These are phyloP conservation scores for Anser cygnoides DNA, from an alignment of 2,113 vertebrate genomes.

Conservation along the genomic window DNA sequence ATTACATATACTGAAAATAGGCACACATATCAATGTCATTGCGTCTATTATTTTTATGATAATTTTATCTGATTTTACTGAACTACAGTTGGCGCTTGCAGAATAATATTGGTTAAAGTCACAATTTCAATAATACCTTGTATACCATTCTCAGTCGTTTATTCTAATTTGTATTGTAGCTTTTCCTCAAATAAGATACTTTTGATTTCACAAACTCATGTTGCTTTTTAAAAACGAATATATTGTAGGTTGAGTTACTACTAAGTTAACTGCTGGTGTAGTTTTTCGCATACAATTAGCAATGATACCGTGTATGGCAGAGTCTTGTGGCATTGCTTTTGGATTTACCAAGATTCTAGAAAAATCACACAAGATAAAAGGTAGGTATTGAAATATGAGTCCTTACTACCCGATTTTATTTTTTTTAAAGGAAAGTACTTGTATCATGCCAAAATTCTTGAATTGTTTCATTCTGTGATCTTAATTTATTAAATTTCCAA, in stretches of 20 bases:
- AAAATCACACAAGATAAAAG: neutral
- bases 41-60: neutral
- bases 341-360: neutral
- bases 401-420: neutral
- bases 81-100: neutral
- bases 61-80: neutral
- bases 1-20: neutral
- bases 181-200: neutral
- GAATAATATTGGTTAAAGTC: neutral
- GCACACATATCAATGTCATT: neutral
- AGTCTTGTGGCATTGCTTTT: neutral
- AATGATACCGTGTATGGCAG: neutral
- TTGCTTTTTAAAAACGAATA: neutral
- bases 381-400: neutral
- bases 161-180: neutral
- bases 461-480: neutral
- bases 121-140: neutral
- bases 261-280: neutral
- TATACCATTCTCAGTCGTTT: neutral
- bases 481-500: neutral
- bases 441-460: neutral
- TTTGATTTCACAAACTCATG: neutral
- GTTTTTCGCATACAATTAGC: neutral
- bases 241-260: neutral
- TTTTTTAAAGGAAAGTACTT: neutral